Conservation (phyloP, 2,888 invertebrate genomes). For the Calameuta pallipes region DNA sequence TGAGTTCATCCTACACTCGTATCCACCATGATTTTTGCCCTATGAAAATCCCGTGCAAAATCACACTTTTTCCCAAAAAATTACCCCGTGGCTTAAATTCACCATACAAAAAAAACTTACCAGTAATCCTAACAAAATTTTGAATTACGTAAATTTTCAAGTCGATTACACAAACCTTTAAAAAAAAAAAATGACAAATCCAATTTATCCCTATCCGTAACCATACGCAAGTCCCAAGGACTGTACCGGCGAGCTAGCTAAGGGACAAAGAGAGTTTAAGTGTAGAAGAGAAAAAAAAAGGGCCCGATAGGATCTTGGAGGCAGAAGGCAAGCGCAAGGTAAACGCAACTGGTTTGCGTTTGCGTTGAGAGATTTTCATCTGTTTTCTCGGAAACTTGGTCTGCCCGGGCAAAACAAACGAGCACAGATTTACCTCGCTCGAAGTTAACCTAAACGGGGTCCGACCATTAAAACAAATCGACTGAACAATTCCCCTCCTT, state of each 20-base stretch:
- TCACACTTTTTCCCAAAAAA: no score
- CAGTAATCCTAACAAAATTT: no score
- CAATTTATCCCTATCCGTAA: no score
- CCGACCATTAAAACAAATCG: slow-evolving; percentile 39
- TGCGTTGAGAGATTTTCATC: slow-evolving; percentile 58
- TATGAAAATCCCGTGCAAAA: no score
- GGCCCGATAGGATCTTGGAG: slow-evolving; percentile 48
- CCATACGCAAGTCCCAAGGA: background rate
- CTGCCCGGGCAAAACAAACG: slow-evolving; percentile 46
- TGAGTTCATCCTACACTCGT: slow-evolving; percentile 1
- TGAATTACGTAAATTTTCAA: no score
- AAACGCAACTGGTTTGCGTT: slow-evolving; percentile 54
- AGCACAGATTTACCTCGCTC: slow-evolving; percentile 16
- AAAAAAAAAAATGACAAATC: no score
- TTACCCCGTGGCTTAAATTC: no score
- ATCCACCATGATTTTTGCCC: no score
- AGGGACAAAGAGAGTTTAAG: no score
- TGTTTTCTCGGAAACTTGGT: slow-evolving; percentile 58
- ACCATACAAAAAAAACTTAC: no score
- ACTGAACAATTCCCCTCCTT: slow-evolving; percentile 21
- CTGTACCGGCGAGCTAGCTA: background rate
- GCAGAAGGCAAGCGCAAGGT: slow-evolving; percentile 31
- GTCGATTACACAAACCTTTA: no score
- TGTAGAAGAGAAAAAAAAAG: no score
- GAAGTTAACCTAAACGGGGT: slow-evolving; percentile 22